Percentiles rank a stretch among this genome's conserved stretches.
Conservation (phyloP, 2,888 invertebrate species). For the Drosophila suboccidentalis region DNA sequence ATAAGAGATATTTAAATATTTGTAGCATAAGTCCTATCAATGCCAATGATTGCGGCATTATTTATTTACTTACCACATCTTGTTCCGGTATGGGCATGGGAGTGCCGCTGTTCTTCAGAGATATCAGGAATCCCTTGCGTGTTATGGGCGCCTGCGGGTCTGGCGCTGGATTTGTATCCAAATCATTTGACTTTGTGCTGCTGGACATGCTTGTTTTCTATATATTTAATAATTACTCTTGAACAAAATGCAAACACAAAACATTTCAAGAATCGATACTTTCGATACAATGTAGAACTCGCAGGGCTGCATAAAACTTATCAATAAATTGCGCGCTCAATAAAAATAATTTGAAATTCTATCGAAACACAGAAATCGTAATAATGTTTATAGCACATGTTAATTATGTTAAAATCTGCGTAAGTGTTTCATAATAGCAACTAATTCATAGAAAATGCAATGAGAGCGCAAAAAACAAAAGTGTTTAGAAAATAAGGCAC, state of each 20-base stretch:
- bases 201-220: conserved; percentile 53
- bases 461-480: conserved; percentile 47
- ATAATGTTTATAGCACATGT: neutral
- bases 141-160: conserved; percentile 93
- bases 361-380: neutral
- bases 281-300: conserved; percentile 26
- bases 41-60: too few species aligned
- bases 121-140: conserved; percentile 92
- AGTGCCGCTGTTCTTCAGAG: conserved; percentile 93
- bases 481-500: conserved; percentile 61
- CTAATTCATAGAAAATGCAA: conserved; percentile 33
- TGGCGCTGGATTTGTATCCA: conserved; percentile 76
- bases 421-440: conserved; percentile 57
- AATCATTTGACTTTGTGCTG: conserved; percentile 60
- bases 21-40: neutral
- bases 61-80: conserved; percentile 89
- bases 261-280: conserved; percentile 46
- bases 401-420: conserved; percentile 49
- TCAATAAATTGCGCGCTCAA: conserved; percentile 15
- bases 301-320: conserved; percentile 36
- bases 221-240: conserved; percentile 9
- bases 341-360: conserved; percentile 29
- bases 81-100: conserved; percentile 94
- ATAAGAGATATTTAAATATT: neutral
- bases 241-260: conserved; percentile 28